Evolutionary conservation across 2,888 invertebrate species (phyloP).

Genomic region (Encarsia formosa): DNA sequence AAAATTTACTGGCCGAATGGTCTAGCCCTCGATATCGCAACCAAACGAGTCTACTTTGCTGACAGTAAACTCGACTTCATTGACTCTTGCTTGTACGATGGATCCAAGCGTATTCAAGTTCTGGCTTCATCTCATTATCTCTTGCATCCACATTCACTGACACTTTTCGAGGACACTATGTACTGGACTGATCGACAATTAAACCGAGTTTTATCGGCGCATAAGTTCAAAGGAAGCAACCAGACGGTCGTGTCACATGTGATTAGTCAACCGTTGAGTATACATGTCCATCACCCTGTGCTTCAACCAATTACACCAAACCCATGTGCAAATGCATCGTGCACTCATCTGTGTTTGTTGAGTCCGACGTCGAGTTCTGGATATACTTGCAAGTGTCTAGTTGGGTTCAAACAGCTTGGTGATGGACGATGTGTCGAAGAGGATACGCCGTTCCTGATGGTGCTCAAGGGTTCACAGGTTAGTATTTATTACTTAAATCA

Average conservation of each 20-base stretch:
- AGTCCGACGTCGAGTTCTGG: slow-evolving; percentile 69
- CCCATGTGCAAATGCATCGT: slow-evolving; percentile 72
- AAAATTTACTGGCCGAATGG: slow-evolving; percentile 99
- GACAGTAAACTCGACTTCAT: slow-evolving; percentile 97
- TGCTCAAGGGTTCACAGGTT: slow-evolving; percentile 77
- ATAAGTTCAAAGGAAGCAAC: slow-evolving; percentile 87
- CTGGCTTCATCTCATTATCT: slow-evolving; percentile 85
- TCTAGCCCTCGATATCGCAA: slow-evolving; percentile 91
- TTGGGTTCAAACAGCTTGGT: slow-evolving; percentile 68
- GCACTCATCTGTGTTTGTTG: slow-evolving; percentile 88
- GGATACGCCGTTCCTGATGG: slow-evolving; percentile 83
- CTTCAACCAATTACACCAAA: slow-evolving; percentile 77
- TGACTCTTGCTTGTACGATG: slow-evolving; percentile 96
- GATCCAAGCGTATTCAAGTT: slow-evolving; percentile 83
- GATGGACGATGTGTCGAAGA: slow-evolving; percentile 78
- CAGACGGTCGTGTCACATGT: slow-evolving; percentile 92
- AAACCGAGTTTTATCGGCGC: slow-evolving; percentile 83
- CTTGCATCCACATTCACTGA: slow-evolving; percentile 90
- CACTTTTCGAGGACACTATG: slow-evolving; percentile 91
- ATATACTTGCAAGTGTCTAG: slow-evolving; percentile 87
- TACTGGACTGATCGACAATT: slow-evolving; percentile 96
- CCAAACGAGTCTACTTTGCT: slow-evolving; percentile 90
- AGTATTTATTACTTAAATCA: no score
- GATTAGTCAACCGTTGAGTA: slow-evolving; percentile 91
- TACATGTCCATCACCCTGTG: slow-evolving; percentile 92